Evolutionary conservation across 2,113 vertebrate genomes (phyloP), one percentile per base, ranked within the genome.

Genomic region (Pseudopodoces humilis): DNA sequence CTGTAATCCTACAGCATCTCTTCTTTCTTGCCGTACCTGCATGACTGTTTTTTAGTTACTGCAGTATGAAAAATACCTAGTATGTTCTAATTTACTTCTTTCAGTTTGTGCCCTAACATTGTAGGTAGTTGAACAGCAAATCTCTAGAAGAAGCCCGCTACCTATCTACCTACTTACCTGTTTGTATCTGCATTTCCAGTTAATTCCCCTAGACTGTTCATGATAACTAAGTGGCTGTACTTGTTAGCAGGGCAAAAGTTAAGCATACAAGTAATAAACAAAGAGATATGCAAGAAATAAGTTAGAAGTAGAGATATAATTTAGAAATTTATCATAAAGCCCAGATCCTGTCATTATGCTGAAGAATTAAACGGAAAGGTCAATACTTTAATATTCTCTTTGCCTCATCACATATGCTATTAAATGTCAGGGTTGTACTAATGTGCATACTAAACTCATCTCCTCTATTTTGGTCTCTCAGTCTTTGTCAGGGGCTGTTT

Each of bases 361-460:
- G 19, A 79, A 76, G 81, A 79, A 88, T 88, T 94, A 80, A 92
- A 77, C 1, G 2, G 43, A 94, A 94, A 95, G 87, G 95, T 95
- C 93, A 93, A n/a, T 80, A 68, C 43, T 78, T 92, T 52, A 90
- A 67, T 94, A 88, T 85, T 91, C 75, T 89, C 82, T 80, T 79
- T 80, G n/a, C 37, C 65, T 94, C 58, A 88, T 88, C 93, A 58
- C 44, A 65, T 72, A 39, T 17, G 25, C 21, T 83, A 10, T 77
- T 83, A 96, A 94, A 95, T 94, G 81, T 92, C 95, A 96, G 82
- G 47, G 30, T 60, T 88, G 85, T 44, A 55, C 55, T 83, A 75
- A 80, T 43, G 43, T 80, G 90, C 75, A 74, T 91, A 50, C 59
- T 69, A 77, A 85, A 86, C 59, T 83, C 0, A 3, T 47, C 64